Evolutionary conservation across 1,140 invertebrate species (phyloP).

Genomic region (Hormaphis cornu): DNA sequence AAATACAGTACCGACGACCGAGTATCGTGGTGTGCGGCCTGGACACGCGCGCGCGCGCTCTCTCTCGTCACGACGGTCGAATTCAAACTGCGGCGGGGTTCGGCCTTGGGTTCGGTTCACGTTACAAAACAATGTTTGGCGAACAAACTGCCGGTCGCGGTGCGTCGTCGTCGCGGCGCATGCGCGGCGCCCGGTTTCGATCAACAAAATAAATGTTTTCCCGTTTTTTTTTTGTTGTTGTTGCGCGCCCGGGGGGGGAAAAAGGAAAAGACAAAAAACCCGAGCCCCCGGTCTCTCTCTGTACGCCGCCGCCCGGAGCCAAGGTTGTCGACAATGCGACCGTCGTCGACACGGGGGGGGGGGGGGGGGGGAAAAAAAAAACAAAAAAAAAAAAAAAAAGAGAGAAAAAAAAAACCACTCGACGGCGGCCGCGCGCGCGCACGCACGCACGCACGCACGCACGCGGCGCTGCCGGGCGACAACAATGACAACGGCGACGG

Average conservation of each 20-base stretch:
- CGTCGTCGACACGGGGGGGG: no score
- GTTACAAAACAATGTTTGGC: conserved; percentile 28
- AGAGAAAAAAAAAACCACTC: no score
- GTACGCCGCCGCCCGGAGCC: neutral
- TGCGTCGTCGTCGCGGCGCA: conserved; percentile 25
- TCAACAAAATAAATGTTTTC: conserved; percentile 32
- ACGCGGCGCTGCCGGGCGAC: neutral
- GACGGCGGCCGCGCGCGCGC: no score
- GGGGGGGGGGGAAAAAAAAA: no score
- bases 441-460: neutral
- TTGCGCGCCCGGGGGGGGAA: no score
- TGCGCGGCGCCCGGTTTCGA: conserved; percentile 20
- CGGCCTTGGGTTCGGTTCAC: conserved; percentile 29
- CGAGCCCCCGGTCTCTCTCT: neutral
- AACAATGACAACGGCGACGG: conserved; percentile 22
- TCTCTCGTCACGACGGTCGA: conserved; percentile 17
- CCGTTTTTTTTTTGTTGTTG: neutral
- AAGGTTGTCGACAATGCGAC: no score
- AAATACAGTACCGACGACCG: no score
- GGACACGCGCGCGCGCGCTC: neutral
- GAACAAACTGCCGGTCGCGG: conserved; percentile 26
- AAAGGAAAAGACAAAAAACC: conserved; percentile 15
- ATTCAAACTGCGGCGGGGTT: conserved; percentile 18
- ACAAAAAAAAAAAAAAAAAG: no score
- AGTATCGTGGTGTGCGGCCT: neutral